Base-by-base conservation (phyloP, 23 tunicate species). In the Styela clava region DNA sequence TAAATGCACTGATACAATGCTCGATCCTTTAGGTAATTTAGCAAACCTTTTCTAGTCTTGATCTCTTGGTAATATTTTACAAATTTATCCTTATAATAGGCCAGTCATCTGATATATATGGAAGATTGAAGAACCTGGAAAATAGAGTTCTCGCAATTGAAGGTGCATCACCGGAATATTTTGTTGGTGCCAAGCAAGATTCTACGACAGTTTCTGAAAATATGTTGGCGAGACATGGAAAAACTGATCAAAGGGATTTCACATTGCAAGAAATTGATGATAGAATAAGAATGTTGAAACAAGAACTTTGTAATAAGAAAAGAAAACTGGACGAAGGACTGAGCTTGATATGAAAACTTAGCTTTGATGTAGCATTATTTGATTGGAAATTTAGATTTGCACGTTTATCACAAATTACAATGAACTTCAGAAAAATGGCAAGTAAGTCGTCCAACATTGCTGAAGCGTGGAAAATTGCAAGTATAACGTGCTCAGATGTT, bases 81-180 rank as follows among this genome's bases (percentile, higher is more conserved):
- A 16, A 24, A 65, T 65, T 7, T 24, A 16, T 65, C 24, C 9
- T 72, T 16, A 72, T 36, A 16, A 16, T 31, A 68, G 73, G 28
- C 27, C 73, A 68, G 27, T 30, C 79, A 32, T 18, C 51, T 3
- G 89, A 90, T 33, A 84, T 90, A 25, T 90, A 85, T 62, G 79
- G 72, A 26, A 83, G 96, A 23, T 74, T 90, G 69, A 90, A 85
- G 52, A 52, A 33, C 2, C 33, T 90, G 33, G 96, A 90, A 85
- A 70, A 90, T 31, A 61, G 84, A 68, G 80, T 90, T 19, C 69
- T 90, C 20, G 44, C 78, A 33, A 74, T 90, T 25, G 96, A 90
- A 69, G 69, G 90, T 2, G 35, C 74, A 24, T 90, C 96, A 19
- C 96, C 96, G 29, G 96, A 90, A 69, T 90, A 90, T 67, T 31